Conservation (phyloP, 2,888 invertebrate species). For the Metalampra italica region DNA sequence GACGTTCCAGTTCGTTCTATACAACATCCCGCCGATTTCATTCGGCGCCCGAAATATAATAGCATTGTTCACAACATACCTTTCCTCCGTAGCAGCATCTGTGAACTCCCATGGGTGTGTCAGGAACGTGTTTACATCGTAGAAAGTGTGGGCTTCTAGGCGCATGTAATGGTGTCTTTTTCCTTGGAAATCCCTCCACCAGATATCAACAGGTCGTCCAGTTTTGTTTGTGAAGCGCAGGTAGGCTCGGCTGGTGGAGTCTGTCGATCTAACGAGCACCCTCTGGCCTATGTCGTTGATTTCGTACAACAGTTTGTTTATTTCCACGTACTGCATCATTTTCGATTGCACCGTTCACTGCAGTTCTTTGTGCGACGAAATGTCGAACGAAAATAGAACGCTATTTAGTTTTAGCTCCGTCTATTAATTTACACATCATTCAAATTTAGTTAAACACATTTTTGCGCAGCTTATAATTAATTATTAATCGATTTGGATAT, state of each 20-base stretch:
- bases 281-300: conserved; percentile 47
- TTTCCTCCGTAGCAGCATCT: conserved; percentile 83
- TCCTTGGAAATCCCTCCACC: conserved; percentile 89
- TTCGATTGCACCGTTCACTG: not conserved
- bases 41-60: conserved; percentile 63
- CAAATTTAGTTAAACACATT: too few relatives aligned
- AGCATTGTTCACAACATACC: conserved; percentile 76
- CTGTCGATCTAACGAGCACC: conserved; percentile 48
- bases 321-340: conserved; percentile 25
- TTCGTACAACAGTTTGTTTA: conserved; percentile 43
- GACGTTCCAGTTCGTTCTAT: conserved; percentile 68
- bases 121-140: conserved; percentile 86
- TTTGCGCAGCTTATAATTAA: too few relatives aligned
- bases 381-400: too few relatives aligned
- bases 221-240: conserved; percentile 58
- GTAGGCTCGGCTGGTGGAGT: conserved; percentile 41
- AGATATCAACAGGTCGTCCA: conserved; percentile 74
- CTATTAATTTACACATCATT: too few relatives aligned
- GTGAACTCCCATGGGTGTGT: conserved; percentile 92
- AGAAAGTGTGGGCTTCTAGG: conserved; percentile 72
- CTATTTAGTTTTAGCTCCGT: too few relatives aligned
- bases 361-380: too few relatives aligned
- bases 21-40: conserved; percentile 44
- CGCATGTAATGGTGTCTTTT: conserved; percentile 78
- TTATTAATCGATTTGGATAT: too few relatives aligned